Percentiles rank a stretch among this genome's conserved stretches.
These are phyloP conservation scores for Matsumyia berberina DNA, from an alignment of 2,888 invertebrate species.

Conservation along the genomic window DNA sequence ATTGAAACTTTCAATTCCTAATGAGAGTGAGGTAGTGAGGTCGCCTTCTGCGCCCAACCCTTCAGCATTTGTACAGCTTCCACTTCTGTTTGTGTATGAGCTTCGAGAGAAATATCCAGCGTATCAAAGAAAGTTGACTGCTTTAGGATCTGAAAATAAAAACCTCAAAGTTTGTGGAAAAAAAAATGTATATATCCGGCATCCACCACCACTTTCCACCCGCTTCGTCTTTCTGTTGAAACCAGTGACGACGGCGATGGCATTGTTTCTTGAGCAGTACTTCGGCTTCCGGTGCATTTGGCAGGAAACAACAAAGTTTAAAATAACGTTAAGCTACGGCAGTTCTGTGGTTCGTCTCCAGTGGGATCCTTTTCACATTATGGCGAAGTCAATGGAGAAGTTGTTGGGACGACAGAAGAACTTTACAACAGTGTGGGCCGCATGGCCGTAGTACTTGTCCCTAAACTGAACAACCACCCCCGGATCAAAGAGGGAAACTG, in stretches of 20 bases:
- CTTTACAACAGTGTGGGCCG: slow-evolving; percentile 9
- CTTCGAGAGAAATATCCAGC: slow-evolving; percentile 39
- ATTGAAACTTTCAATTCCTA: slow-evolving; percentile 61
- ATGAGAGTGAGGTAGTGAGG: slow-evolving; percentile 56
- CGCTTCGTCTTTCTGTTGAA: slow-evolving; percentile 38
- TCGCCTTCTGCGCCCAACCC: background rate
- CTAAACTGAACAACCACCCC: slow-evolving; percentile 55
- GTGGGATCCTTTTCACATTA: slow-evolving; percentile 33
- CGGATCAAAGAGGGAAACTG: slow-evolving; percentile 74
- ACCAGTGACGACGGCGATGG: slow-evolving; percentile 27
- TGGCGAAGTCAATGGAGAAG: slow-evolving; percentile 44
- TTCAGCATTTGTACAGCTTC: slow-evolving; percentile 7
- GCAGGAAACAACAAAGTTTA: slow-evolving; percentile 69
- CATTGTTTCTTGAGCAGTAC: slow-evolving; percentile 74
- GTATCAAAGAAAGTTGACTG: slow-evolving; percentile 43
- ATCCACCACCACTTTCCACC: background rate
- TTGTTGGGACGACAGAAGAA: slow-evolving; percentile 24
- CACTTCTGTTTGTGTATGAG: slow-evolving; percentile 12
- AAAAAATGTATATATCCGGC: slow-evolving; percentile 19
- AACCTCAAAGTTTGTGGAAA: slow-evolving; percentile 59
- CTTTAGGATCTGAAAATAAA: slow-evolving; percentile 53
- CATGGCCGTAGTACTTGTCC: slow-evolving; percentile 31
- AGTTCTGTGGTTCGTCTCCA: slow-evolving; percentile 49
- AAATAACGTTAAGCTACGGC: slow-evolving; percentile 63
- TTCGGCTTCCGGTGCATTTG: slow-evolving; percentile 75